Evolutionary conservation across 2,888 invertebrate genomes (phyloP).

Genomic region (Drosophila neutralis): DNA sequence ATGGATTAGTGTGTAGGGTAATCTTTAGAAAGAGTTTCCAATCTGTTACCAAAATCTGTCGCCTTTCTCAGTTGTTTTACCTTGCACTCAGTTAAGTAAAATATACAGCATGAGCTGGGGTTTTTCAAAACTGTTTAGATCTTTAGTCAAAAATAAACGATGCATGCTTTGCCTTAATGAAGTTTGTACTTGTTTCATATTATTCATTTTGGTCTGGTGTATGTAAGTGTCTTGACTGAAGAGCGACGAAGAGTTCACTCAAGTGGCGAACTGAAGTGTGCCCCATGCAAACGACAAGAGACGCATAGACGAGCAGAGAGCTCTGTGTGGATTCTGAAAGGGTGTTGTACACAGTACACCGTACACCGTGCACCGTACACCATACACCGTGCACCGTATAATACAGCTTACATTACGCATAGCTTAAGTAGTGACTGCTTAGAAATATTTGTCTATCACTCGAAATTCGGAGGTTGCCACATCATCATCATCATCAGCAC

Average conservation of each 20-base stretch:
- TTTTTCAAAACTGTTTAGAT: conserved; percentile 6
- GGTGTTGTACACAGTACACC: conserved; percentile 9
- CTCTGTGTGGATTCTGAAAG: conserved; percentile 28
- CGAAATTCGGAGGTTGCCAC: conserved; percentile 45
- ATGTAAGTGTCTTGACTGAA: conserved; percentile 27
- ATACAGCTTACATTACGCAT: conserved; percentile 48
- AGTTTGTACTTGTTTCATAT: conserved; percentile 25
- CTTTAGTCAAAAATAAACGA: conserved; percentile 11
- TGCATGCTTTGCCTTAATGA: conserved; percentile 21
- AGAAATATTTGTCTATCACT: conserved; percentile 61
- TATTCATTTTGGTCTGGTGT: conserved; percentile 17
- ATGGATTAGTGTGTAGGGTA: neutral
- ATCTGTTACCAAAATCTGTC: neutral
- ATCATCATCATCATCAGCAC: conserved; percentile 19
- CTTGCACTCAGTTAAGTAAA: neutral
- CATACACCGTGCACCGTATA: conserved; percentile 12
- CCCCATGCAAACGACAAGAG: conserved; percentile 43
- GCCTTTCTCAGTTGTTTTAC: neutral
- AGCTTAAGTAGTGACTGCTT: conserved; percentile 36
- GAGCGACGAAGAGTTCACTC: conserved; percentile 41
- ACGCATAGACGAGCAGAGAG: neutral
- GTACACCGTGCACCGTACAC: neutral
- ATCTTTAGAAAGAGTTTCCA: neutral
- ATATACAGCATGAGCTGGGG: conserved; percentile 3
- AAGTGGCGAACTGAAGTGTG: conserved; percentile 47